These are phyloP conservation scores for Mus spicilegus DNA, from an alignment of 2,113 vertebrate genomes.

Conservation along the genomic window DNA sequence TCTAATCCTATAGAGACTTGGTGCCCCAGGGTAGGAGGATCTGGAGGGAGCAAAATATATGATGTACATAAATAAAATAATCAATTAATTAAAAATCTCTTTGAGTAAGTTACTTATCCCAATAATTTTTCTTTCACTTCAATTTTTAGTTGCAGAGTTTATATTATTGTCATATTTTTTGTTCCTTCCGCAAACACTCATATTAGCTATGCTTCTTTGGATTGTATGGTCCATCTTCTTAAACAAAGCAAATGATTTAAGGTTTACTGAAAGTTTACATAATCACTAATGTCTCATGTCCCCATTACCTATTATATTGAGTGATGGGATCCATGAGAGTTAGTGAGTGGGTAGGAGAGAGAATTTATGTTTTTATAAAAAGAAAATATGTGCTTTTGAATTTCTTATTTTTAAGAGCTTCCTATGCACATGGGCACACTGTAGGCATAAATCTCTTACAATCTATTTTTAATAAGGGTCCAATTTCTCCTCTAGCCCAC, in stretches of 20 bases:
- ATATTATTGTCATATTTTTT: neutral
- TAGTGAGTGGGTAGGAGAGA: neutral
- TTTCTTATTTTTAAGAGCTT: constrained; percentile 13
- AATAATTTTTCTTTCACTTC: neutral
- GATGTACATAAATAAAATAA: no score
- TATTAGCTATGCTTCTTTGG: neutral
- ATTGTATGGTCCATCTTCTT: neutral
- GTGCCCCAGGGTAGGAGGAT: no score
- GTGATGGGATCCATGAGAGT: neutral
- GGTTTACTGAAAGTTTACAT: neutral
- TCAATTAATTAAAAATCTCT: neutral
- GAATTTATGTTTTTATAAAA: neutral
- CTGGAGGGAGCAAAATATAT: no score
- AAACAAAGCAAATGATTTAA: neutral
- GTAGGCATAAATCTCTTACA: no score
- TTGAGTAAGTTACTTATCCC: neutral
- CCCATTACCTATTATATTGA: neutral
- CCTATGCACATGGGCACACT: neutral
- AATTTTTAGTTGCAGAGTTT: neutral
- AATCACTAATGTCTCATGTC: neutral
- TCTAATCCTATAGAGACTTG: no score
- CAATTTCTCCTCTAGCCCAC: no score
- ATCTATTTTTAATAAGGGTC: no score
- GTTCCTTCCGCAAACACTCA: neutral
- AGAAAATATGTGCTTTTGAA: neutral